phyloP scores from a whole-genome alignment of 2,113 vertebrate species.

The Zapus hudsonius region DNA sequence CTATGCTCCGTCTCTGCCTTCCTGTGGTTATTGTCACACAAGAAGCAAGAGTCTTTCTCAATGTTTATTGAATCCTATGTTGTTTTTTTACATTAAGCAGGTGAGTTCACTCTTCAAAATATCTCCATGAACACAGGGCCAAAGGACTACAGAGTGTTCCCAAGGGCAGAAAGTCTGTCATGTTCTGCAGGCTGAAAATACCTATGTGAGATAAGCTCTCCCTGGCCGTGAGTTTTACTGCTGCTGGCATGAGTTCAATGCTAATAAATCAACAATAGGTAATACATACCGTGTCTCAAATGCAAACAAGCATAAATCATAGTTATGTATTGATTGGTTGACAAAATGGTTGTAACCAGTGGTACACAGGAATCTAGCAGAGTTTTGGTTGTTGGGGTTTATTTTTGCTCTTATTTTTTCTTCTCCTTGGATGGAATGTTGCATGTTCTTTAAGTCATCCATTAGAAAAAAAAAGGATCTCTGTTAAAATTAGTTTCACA shows the following conservation, averaged over 20 bases:
- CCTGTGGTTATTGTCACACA: background rate
- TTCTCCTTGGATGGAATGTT: background rate
- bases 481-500: slow-evolving; percentile 45
- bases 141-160: background rate
- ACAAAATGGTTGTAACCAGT: background rate
- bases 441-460: background rate
- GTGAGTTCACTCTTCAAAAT: background rate
- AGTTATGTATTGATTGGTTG: background rate
- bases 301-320: slow-evolving; percentile 24
- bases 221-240: background rate
- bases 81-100: background rate
- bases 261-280: background rate
- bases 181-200: background rate
- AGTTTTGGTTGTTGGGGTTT: too few species aligned
- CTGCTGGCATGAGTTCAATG: background rate
- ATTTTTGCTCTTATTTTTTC: too few species aligned
- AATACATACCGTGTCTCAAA: background rate
- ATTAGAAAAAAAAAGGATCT: background rate
- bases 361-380: background rate
- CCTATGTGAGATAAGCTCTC: background rate
- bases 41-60: background rate
- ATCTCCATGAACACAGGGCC: background rate
- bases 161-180: background rate
- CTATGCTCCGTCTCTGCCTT: background rate
- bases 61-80: background rate